These are phyloP conservation scores for Sycophila texana DNA, from an alignment of 2,888 invertebrate genomes.

Conservation along the genomic window DNA sequence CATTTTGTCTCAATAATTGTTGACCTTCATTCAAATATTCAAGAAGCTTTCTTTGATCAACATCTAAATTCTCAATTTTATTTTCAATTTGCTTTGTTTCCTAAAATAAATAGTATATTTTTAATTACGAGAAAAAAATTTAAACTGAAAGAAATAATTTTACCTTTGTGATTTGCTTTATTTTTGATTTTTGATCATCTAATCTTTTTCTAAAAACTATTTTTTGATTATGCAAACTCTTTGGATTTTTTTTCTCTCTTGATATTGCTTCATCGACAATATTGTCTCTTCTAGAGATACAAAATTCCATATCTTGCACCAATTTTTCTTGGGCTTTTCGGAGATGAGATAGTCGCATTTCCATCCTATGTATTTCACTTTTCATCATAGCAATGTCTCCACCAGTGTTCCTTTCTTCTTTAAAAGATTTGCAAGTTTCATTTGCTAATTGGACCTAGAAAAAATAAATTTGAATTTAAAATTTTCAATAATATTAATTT, in stretches of 20 bases:
- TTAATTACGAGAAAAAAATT: constrained; percentile 2
- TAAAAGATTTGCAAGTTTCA: constrained; percentile 83
- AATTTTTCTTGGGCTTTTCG: constrained; percentile 79
- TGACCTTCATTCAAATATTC: constrained; percentile 68
- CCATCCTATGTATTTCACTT: constrained; percentile 89
- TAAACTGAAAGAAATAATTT: constrained; percentile 59
- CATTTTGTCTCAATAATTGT: constrained; percentile 65
- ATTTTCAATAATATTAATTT: constrained; percentile 1
- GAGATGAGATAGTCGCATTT: constrained; percentile 79
- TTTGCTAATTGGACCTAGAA: constrained; percentile 79
- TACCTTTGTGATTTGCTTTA: constrained; percentile 78
- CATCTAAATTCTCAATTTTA: constrained; percentile 64
- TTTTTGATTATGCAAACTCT: constrained; percentile 76
- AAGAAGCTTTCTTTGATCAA: constrained; percentile 63
- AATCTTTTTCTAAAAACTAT: constrained; percentile 78
- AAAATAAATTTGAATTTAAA: constrained; percentile 19
- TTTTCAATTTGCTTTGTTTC: constrained; percentile 70
- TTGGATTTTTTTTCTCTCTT: constrained; percentile 77
- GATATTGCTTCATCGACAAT: constrained; percentile 80
- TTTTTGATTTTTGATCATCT: constrained; percentile 79
- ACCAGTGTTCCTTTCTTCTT: constrained; percentile 80
- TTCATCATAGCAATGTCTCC: constrained; percentile 88
- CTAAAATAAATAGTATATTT: constrained; percentile 59
- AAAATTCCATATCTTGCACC: constrained; percentile 81
- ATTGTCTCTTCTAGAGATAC: constrained; percentile 81